Base-by-base conservation (phyloP, 2,113 vertebrate genomes). In the Romanogobio albipinnatus region DNA sequence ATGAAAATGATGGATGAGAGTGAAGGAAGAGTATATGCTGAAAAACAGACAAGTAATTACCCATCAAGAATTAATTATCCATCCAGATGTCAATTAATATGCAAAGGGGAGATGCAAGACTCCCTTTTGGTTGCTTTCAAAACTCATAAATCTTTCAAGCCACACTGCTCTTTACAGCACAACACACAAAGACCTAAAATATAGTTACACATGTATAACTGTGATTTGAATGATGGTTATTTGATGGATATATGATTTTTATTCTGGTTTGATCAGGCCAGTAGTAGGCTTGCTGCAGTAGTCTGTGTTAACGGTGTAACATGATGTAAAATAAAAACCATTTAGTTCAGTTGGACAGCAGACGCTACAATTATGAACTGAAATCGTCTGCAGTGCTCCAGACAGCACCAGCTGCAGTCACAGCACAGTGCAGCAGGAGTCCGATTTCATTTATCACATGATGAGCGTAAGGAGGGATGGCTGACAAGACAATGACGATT, bases 11-110 rank as follows among this genome's bases (percentile, higher is more conserved):
- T 92, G 87, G 87, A 93, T 91, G 86, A 87, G 87, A 84, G 84
- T 83, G 88, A 91, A 89, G 90, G 80, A 85, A 87, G 81, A 89
- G 87, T 33, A 6, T 87, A 90, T 90, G 88, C 74, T 71, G 88
- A 90, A 92, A 53, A 39, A 82, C 70, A 81, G 73, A 79, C 85
- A 83, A 74, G 59, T 93, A 91, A 93, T 93, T 92, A 93, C 87
- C 91, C 90, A 91, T 93, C 89, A 89, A 89, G 91, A 93, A 94
- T 93, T 91, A 94, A 94, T 94, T 93, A 93, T 87, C 90, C 90
- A 91, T 88, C 91, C 91, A 91, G 90, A 90, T 86, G 81, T 87
- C 88, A 90, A 93, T 94, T 93, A 93, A 92, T 88, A 93, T 93
- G 92, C 93, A 89, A 88, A 90, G 81, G 77, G 47, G 86, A 90